Evolutionary conservation across 2,888 invertebrate species (phyloP), one percentile per base, ranked within the genome.

Genomic region (Erebia aethiops): DNA sequence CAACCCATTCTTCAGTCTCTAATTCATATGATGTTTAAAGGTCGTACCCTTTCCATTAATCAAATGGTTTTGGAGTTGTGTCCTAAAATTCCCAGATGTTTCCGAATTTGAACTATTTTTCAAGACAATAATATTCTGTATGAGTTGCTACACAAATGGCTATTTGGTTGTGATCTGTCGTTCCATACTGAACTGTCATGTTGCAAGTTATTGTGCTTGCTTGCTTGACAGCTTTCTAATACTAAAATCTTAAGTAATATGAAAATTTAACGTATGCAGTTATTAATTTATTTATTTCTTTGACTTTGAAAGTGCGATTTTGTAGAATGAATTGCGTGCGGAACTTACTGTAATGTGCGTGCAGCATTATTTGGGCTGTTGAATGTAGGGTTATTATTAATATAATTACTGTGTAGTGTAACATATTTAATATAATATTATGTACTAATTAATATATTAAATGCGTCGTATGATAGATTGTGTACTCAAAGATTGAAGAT

Each of bases 291-390:
- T n/a, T n/a, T n/a, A 16, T 16, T 56, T 21, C 56, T 56, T 56
- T 51, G n/a, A 5, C n/a, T 14, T n/a, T 35, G 35, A 26, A n/a
- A n/a, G 14, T n/a, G 4, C n/a, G 5, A n/a, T 51, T 14, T n/a
- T 51, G n/a, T 1, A n/a, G 14, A 14, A 14, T 49, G 4, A 14
- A 5, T 49, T 49, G 16, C 52, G n/a, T 52, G 52, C 52, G 8
- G n/a, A 5, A 14, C 13, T 3, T 5, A 5, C 14, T 52, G 10
- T 54, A 16, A 16, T 54, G 18, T 54, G 54, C 18, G 16, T 18
- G 10, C 18, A 54, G 54, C 54, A 58, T 35, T 43, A 26, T 16
- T 4, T 49, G 46, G 62, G 62, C 62, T 49, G 62, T 62, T 60
- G 43, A 43, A 46, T 46, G 49, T 62, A 49, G 46, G 18, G 8